These are phyloP conservation scores for Cybosia mesomella DNA, from an alignment of 2,888 invertebrate species.

Conservation along the genomic window DNA sequence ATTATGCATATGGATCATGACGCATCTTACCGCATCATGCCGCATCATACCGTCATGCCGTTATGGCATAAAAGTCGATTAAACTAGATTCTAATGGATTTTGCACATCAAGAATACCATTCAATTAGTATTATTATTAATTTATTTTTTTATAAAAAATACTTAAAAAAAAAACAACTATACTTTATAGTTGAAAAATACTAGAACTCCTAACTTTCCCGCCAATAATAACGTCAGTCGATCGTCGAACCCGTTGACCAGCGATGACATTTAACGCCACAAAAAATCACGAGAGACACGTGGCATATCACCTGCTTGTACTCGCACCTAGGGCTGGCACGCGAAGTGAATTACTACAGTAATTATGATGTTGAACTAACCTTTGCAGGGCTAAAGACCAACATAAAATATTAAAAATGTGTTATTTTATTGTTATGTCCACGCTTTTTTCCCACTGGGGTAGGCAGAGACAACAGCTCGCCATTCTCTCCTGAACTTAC, in stretches of 20 bases:
- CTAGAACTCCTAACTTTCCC: conserved; percentile 21
- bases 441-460: no score
- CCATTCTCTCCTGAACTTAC: no score
- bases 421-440: not conserved
- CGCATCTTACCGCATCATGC: not conserved
- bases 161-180: not conserved
- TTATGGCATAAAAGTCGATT: no score
- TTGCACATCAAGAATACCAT: no score
- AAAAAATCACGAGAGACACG: conserved; percentile 54
- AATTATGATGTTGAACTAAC: not conserved
- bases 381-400: not conserved
- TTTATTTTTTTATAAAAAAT: no score
- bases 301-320: conserved; percentile 44
- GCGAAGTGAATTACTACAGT: not conserved
- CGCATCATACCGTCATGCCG: no score
- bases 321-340: conserved; percentile 37
- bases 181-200: no score
- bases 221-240: conserved; percentile 33
- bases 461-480: no score
- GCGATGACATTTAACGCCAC: conserved; percentile 50
- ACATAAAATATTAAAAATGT: not conserved
- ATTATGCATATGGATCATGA: not conserved
- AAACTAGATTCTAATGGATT: no score
- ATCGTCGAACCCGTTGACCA: conserved; percentile 45
- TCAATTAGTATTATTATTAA: no score